Base-by-base conservation (phyloP, 92 coral and sea anemone genomes). In the Actinernus sp. region DNA sequence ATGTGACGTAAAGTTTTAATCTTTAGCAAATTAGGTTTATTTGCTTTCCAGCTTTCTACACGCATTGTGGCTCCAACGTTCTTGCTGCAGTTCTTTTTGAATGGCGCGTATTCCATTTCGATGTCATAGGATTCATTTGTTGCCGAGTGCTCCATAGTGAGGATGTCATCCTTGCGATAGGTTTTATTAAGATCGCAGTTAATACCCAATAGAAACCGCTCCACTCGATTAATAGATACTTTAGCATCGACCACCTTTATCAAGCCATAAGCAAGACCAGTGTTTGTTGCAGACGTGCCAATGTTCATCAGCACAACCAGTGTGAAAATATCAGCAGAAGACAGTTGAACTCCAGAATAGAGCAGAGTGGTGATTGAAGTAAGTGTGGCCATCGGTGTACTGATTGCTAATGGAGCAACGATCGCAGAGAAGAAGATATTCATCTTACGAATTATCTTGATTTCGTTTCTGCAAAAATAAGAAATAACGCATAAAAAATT, bases 311-410 rank as follows among this genome's bases (percentile, higher is more conserved):
- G 18, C 13, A 61, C 46, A 22, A 61, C 3, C 30, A 61, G 20
- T 12, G 68, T 61, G 38, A 61, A 61, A 23, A 61, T 41, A 20
- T 39, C 29, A 17, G 44, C 40, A 6, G 68, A 24, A 24, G 68
- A 21, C 14, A 61, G 53, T 0, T 24, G 51, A 11, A 61, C 22
- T 19, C 68, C 68, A 61, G 52, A 11, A 18, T 61, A 61, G 22
- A 61, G 22, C 3, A 61, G 53, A 4, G 68, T 39, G 3, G 30
- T 4, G 9, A 61, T 26, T 22, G 68, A 40, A 36, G 44, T 61
- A n/a, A 61, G 53, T 11, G 45, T 18, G 29, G 68, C 54, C 5
- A 29, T n/a, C 44, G 68, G 37, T 43, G 53, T 61, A 10, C 51
- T 39, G 8, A 53, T 61, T 30, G 18, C 28, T 26, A 25, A 61